These are phyloP conservation scores for Hydrolagus colliei DNA, from an alignment of 2,797 vertebrate species.

Conservation along the genomic window DNA sequence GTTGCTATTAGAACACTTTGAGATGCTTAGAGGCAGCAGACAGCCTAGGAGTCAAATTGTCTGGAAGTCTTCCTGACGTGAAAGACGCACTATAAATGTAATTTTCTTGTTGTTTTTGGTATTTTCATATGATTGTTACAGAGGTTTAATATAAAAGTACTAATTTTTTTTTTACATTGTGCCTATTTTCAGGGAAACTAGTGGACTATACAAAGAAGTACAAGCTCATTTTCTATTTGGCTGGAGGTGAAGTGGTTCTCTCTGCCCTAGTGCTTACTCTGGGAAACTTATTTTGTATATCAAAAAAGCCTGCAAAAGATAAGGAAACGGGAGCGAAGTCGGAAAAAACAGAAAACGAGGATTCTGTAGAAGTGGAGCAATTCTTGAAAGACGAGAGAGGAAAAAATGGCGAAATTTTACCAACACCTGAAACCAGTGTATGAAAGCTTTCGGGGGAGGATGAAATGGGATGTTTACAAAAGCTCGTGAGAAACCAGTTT, in stretches of 20 bases:
- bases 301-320: slow-evolving; percentile 49
- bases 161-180: slow-evolving; percentile 10
- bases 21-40: no score
- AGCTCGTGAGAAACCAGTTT: slow-evolving; percentile 13
- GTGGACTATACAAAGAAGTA: slow-evolving; percentile 73
- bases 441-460: slow-evolving; percentile 41
- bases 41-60: no score
- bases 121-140: not conserved
- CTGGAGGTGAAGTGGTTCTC: slow-evolving; percentile 73
- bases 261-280: slow-evolving; percentile 68
- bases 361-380: slow-evolving; percentile 51
- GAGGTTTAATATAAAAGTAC: not conserved
- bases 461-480: not conserved
- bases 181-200: slow-evolving; percentile 61
- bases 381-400: slow-evolving; percentile 57
- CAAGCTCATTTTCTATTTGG: slow-evolving; percentile 81
- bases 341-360: slow-evolving; percentile 47
- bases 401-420: slow-evolving; percentile 55
- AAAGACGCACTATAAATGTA: no score
- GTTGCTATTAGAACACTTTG: no score
- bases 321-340: slow-evolving; percentile 47
- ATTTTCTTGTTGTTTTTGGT: no score
- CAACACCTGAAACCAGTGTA: slow-evolving; percentile 61
- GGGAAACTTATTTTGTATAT: slow-evolving; percentile 74
- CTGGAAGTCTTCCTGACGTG: no score